Evolutionary conservation across 2,113 vertebrate species (phyloP).

Genomic region (Hepsetus odoe): DNA sequence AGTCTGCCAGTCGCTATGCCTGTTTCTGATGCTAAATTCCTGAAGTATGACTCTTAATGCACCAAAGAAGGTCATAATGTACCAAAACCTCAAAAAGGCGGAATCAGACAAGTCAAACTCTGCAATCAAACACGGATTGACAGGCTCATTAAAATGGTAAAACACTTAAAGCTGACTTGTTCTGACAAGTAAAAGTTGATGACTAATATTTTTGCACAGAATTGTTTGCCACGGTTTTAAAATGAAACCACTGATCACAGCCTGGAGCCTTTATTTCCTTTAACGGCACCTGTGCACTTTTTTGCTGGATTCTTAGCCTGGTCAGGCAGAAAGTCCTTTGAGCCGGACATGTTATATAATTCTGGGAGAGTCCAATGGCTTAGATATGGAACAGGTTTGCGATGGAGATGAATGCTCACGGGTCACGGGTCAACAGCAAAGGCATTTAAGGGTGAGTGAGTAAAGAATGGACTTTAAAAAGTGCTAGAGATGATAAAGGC

Average conservation of each 20-base stretch:
- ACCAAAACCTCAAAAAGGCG: constrained; percentile 22
- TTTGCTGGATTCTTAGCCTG: constrained; percentile 3
- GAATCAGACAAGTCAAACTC: constrained; percentile 31
- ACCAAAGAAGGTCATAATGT: background rate
- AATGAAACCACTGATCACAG: constrained; percentile 24
- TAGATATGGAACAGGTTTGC: constrained; percentile 7
- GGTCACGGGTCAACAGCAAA: constrained; percentile 23
- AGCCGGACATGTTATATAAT: constrained; percentile 36
- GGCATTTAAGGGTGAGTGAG: constrained; percentile 44
- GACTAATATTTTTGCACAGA: constrained; percentile 10
- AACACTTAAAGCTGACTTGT: constrained; percentile 16
- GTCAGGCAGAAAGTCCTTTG: constrained; percentile 25
- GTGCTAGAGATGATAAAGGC: constrained; percentile 4
- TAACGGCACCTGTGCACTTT: constrained; percentile 2
- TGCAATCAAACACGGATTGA: constrained; percentile 13
- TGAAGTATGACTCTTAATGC: background rate
- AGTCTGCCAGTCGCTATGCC: background rate
- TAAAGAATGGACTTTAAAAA: constrained; percentile 43
- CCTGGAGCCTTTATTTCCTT: background rate
- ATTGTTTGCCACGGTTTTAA: constrained; percentile 8
- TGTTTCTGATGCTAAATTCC: background rate
- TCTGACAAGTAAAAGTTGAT: constrained; percentile 16
- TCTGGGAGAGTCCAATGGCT: constrained; percentile 12
- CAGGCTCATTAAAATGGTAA: background rate
- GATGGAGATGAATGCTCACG: constrained; percentile 20